A percentile compares a stretch with the other conserved stretches of the same genome.
Evolutionary conservation across 2,113 vertebrate genomes (phyloP).

Genomic region (Dicrurus megarhynchus): DNA sequence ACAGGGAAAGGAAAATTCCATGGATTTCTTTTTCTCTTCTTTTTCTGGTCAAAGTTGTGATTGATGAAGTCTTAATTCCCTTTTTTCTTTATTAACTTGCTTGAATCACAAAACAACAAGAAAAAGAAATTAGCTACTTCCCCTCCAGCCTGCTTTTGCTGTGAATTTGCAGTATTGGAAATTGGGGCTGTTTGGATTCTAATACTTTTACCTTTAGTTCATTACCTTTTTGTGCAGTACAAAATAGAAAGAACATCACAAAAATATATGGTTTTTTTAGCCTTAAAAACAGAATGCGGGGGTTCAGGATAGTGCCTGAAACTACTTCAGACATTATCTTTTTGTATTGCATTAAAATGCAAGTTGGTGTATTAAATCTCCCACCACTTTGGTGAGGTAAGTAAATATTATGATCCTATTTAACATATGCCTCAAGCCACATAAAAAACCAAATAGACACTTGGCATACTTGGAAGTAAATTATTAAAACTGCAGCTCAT

Average conservation of each 20-base stretch:
- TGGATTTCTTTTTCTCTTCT: background rate
- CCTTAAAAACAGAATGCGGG: background rate
- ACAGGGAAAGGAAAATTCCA: background rate
- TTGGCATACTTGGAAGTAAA: background rate
- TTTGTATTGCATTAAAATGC: background rate
- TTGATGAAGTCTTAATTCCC: background rate
- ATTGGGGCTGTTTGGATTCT: background rate
- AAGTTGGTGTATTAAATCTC: background rate
- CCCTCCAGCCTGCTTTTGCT: background rate
- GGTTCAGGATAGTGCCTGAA: background rate
- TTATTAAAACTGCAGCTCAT: constrained; percentile 32
- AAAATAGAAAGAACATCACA: background rate
- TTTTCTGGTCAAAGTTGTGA: background rate
- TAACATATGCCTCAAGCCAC: constrained; percentile 31
- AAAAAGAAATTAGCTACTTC: background rate
- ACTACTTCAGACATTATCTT: background rate
- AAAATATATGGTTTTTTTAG: background rate
- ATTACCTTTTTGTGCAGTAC: background rate
- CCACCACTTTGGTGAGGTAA: constrained; percentile 9
- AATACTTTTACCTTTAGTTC: background rate
- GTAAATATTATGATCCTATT: constrained; percentile 61
- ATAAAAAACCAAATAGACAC: constrained; percentile 4
- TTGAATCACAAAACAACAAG: background rate
- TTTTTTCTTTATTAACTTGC: background rate
- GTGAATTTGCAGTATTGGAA: background rate